Conservation (phyloP, 2,113 vertebrate genomes). For the Cheirogaleus medius region DNA sequence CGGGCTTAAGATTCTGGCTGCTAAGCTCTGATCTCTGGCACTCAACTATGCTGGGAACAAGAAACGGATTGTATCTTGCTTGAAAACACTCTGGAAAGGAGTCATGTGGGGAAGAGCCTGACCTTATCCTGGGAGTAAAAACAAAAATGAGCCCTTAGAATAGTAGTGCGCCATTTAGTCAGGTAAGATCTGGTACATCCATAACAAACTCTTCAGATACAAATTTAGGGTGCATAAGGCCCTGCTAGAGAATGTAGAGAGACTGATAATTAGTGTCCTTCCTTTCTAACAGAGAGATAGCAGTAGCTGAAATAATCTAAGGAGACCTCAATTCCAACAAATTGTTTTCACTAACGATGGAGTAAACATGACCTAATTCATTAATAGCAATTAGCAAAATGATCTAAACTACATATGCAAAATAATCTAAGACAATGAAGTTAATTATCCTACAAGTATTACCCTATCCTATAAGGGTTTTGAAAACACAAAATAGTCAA, state of each 20-base stretch:
- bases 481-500: neutral
- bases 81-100: neutral
- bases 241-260: neutral
- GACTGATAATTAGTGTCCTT: neutral
- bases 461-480: neutral
- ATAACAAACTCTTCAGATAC: neutral
- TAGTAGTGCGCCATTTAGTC: neutral
- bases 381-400: neutral
- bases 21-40: neutral
- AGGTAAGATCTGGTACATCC: neutral
- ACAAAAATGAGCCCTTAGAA: neutral
- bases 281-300: neutral
- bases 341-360: neutral
- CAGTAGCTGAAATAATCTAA: neutral
- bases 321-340: neutral
- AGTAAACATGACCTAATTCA: neutral
- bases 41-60: neutral
- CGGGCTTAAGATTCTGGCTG: constrained; percentile 11
- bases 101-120: neutral
- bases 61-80: neutral
- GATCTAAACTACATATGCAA: neutral
- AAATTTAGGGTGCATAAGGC: neutral
- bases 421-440: neutral
- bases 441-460: neutral
- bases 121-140: neutral